Evolutionary conservation across 2,888 invertebrate genomes (phyloP), one percentile per base, ranked within the genome.

Genomic region (Cistogaster globosa): DNA sequence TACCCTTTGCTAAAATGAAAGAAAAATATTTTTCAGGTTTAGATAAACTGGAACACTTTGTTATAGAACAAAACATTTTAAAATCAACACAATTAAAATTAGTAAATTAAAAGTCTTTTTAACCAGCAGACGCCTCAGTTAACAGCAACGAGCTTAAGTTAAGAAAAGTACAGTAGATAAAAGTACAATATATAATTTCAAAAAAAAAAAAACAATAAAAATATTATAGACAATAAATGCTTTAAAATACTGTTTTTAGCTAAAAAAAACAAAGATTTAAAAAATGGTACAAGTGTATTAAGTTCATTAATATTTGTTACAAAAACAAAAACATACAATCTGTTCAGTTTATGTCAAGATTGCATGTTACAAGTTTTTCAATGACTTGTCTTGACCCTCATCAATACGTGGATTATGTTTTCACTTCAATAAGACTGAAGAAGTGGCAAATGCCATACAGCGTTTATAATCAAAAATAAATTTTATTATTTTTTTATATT

Each of bases 341-440:
- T 76, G 63, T 76, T 57, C 5, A 76, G 26, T 53, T 69, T 38
- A 53, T 57, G 69, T 81, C 75, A 75, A 74, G 68, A 81, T 48
- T 68, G 26, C 51, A 55, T 14, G 58, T 71, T 63, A 65, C 76
- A 63, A 71, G 69, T 76, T 82, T 84, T 74, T 82, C 85, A 85
- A 85, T 85, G 85, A 85, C 85, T 85, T 85, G 71, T 60, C 75
- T 69, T 85, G 85, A 85, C 85, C 85, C 82, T 76, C 85, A 85
- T 76, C 84, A 81, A 81, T 78, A 85, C 26, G 55, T 36, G 63
- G 36, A 22, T 55, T 26, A n/a, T 22, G 20, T 48, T 38, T 76
- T 32, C 32, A 8, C 32, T 32, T 32, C 22, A n/a, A 36, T 32
- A 71, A 14, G 60, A 58, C 26, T 36, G 14, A 55, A 65, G 26